A percentile compares a stretch with the other conserved stretches of the same genome.
Conservation (phyloP, 2,113 vertebrate genomes). For the Siniperca chuatsi region DNA sequence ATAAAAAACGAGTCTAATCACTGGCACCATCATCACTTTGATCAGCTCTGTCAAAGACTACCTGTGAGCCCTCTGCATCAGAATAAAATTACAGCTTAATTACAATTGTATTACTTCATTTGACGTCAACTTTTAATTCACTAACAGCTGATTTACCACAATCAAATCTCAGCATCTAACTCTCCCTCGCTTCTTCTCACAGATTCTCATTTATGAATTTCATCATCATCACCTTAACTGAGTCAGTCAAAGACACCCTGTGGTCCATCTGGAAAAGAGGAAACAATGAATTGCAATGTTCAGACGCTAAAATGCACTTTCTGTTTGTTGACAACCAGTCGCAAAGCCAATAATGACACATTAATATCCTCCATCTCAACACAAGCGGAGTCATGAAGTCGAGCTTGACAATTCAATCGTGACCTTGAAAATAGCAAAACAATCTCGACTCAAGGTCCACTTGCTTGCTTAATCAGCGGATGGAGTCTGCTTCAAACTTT, state of each 20-base stretch:
- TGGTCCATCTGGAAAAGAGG: conserved; percentile 59
- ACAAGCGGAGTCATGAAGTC: not conserved
- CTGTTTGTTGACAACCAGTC: no score
- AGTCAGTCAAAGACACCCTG: conserved; percentile 53
- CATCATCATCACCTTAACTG: conserved; percentile 53
- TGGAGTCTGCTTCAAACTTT: not conserved
- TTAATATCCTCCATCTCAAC: not conserved
- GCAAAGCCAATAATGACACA: not conserved
- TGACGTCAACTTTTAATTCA: not conserved
- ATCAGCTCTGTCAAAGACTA: not conserved
- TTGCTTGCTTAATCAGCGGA: not conserved
- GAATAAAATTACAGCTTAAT: not conserved
- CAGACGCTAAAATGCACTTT: not conserved
- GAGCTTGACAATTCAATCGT: not conserved
- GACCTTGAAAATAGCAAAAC: no score
- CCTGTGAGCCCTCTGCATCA: not conserved
- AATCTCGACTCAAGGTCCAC: not conserved
- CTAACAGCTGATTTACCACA: not conserved
- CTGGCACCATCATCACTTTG: not conserved
- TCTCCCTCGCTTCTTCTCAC: not conserved
- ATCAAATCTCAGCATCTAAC: not conserved
- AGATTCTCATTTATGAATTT: not conserved
- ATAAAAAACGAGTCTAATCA: not conserved
- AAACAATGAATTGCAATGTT: conserved; percentile 9
- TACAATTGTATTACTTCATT: not conserved